Conservation (phyloP, 2,888 invertebrate species). For the Cerastis rubricosa region DNA sequence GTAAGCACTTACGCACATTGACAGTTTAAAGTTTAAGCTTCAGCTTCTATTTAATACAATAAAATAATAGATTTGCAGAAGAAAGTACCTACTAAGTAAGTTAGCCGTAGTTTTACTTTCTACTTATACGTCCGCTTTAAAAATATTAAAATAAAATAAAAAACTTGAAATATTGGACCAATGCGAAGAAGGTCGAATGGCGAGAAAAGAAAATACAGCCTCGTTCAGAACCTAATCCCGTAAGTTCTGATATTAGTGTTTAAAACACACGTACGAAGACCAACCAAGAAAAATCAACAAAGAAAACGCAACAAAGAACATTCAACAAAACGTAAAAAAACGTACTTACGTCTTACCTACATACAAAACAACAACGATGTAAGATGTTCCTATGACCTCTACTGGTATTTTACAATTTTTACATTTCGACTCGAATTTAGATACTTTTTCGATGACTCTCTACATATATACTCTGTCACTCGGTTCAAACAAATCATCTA, state of each 20-base stretch:
- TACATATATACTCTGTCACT: constrained; percentile 5
- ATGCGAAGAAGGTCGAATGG: no score
- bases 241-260: neutral
- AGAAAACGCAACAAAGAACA: neutral
- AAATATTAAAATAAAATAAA: no score
- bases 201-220: constrained; percentile 3
- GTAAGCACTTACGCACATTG: constrained; percentile 1
- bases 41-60: neutral
- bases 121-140: neutral
- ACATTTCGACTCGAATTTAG: constrained; percentile 33
- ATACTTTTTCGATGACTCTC: constrained; percentile 6
- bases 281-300: no score
- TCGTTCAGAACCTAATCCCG: neutral
- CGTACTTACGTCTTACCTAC: neutral
- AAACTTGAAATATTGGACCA: neutral
- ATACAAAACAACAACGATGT: constrained; percentile 6
- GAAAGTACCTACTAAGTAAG: neutral
- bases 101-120: neutral
- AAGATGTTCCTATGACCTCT: constrained; percentile 25
- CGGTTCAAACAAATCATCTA: neutral
- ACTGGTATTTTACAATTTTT: constrained; percentile 41
- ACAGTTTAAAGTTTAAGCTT: neutral
- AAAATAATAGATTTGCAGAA: neutral
- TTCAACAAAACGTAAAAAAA: neutral
- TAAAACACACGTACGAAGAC: neutral